Base-by-base conservation (phyloP, 2,888 invertebrate genomes). In the Coenonympha glycerion region DNA sequence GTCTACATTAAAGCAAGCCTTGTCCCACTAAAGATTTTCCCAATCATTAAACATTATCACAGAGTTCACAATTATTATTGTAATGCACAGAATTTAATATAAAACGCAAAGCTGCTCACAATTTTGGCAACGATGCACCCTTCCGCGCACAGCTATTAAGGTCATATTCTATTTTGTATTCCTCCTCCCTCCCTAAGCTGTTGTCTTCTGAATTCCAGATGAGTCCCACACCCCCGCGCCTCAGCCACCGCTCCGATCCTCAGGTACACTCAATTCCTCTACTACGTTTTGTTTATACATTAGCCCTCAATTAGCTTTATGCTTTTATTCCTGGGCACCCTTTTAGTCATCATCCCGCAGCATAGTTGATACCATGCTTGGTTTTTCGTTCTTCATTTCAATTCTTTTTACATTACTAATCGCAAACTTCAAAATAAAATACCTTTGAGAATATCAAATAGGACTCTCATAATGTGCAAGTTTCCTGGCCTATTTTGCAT, bases 191-290 rank as follows among this genome's bases (percentile, higher is more conserved):
- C 57, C 84, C 83, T 86, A 82, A 85, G 78, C 76, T 81, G 72
- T 79, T 86, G 78, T 88, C 75, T 85, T 87, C 72, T 85, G 79
- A 74, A 83, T 88, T 88, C 79, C 88, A 88, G 88, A 88, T 87
- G 87, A 86, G 79, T 87, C 87, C 82, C 80, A 68, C 77, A 82
- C 76, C 71, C 87, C 82, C 75, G 87, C 78, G 79, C 82, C 85
- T 72, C 76, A 76, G 82, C 82, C 84, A 73, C 79, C 85, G 85
- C 80, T 83, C 79, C 87, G 86, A 57, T 84, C 87, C 86, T 83
- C 88, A 88, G 88, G 88, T 87, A 88, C 74, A 68, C 42, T 51
- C 45, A 39, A 39, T 51, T 51, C 73, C 72, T 70, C 69, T 71
- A 61, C 64, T 59, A 55, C 50, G 52, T 54, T 60, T 58, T 55